phyloP scores from a whole-genome alignment of 2,888 invertebrate species.

The Calameuta pallipes region DNA sequence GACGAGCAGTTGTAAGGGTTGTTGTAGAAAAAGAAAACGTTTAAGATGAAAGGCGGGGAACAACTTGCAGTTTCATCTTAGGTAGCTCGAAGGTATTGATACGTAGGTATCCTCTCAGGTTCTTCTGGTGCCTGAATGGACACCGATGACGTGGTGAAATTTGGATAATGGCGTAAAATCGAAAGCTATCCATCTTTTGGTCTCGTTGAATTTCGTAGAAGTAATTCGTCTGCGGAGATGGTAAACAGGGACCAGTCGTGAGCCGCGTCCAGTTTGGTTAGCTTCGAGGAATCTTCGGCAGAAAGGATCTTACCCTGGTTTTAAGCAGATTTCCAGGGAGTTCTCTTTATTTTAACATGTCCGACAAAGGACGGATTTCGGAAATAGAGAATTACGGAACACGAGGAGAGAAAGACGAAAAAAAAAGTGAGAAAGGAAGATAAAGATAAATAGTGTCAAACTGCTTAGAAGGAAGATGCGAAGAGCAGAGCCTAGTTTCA shows the following conservation, averaged over 20 bases:
- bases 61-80: neutral
- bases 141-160: neutral
- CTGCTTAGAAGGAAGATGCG: slow-evolving; percentile 1
- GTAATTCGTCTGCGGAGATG: neutral
- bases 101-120: neutral
- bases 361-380: neutral
- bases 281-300: neutral
- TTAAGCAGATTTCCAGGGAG: neutral
- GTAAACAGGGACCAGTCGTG: neutral
- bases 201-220: neutral
- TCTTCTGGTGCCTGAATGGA: neutral
- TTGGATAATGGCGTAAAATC: neutral
- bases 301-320: neutral
- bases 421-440: slow-evolving; percentile 20
- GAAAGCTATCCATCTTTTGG: neutral
- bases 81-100: neutral
- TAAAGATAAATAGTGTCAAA: slow-evolving; percentile 7
- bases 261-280: neutral
- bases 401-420: neutral
- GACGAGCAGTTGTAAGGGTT: neutral
- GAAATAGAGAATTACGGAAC: neutral
- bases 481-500: neutral
- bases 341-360: neutral
- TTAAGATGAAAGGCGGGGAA: neutral
- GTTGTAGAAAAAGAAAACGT: neutral